A percentile compares a stretch with the other conserved stretches of the same genome.
phyloP scores from a whole-genome alignment of 2,888 invertebrate genomes.

The Maniola hyperantus region DNA sequence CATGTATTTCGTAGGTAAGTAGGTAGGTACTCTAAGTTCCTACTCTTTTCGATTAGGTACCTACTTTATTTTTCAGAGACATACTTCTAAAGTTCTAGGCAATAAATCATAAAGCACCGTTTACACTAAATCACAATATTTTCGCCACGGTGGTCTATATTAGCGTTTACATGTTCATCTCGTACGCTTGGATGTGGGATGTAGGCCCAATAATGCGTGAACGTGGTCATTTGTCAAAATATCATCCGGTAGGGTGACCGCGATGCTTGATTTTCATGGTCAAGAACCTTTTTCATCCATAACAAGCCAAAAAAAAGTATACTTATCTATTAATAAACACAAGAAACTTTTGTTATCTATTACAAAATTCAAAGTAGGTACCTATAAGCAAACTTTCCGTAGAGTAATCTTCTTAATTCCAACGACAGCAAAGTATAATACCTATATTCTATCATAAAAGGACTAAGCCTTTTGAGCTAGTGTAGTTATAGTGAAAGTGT shows the following conservation, averaged over 20 bases:
- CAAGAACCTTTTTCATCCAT: neutral
- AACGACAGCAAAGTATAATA: too few species aligned
- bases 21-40: too few species aligned
- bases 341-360: too few species aligned
- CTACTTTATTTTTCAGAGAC: neutral
- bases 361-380: too few species aligned
- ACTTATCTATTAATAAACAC: too few species aligned
- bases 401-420: too few species aligned
- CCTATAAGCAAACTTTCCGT: too few species aligned
- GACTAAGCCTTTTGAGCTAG: too few species aligned
- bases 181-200: conserved; percentile 48
- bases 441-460: too few species aligned
- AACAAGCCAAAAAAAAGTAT: neutral
- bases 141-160: conserved; percentile 65
- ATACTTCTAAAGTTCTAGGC: neutral
- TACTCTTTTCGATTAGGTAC: too few species aligned
- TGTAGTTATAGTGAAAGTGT: too few species aligned
- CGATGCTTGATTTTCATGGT: conserved; percentile 30
- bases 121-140: conserved; percentile 36
- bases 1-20: too few species aligned
- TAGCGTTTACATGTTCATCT: conserved; percentile 60
- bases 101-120: conserved; percentile 36
- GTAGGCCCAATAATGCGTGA: conserved; percentile 73
- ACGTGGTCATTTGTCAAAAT: conserved; percentile 73
- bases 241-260: conserved; percentile 70